A percentile compares a stretch with the other conserved stretches of the same genome.
Evolutionary conservation across 2,113 vertebrate species (phyloP).

Genomic region (Oreocharis arfaki): DNA sequence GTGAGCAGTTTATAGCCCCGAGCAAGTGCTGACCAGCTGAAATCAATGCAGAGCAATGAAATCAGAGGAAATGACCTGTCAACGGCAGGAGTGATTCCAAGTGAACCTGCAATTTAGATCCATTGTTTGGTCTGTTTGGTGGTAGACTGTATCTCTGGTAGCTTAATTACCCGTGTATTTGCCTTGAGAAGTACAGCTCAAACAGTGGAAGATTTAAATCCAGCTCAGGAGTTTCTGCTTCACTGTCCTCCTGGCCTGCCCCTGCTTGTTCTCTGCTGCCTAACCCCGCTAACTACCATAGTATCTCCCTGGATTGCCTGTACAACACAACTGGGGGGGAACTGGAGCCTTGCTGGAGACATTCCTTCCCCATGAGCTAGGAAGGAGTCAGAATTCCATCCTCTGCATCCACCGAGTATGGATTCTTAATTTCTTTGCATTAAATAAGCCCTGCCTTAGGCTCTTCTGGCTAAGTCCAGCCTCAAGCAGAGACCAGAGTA

Average conservation of each 20-base stretch:
- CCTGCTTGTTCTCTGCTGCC: not conserved
- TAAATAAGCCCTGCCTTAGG: not conserved
- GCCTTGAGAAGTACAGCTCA: not conserved
- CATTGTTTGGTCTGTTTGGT: not conserved
- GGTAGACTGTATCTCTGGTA: not conserved
- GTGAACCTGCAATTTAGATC: not conserved
- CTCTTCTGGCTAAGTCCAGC: not conserved
- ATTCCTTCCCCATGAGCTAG: not conserved
- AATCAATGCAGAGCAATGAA: not conserved
- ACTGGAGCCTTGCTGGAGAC: not conserved
- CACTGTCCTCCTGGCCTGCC: fast-evolving
- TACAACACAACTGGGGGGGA: not conserved
- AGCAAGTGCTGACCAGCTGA: not conserved
- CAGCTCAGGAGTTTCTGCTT: not conserved
- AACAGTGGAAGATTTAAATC: not conserved
- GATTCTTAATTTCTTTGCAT: not conserved
- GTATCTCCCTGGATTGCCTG: not conserved
- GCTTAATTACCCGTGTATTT: not conserved
- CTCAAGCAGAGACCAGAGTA: not conserved
- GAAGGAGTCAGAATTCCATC: not conserved
- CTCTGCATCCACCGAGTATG: not conserved
- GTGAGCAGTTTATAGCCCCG: not conserved
- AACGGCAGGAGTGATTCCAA: not conserved
- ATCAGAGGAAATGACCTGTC: not conserved
- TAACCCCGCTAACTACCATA: not conserved